Base-by-base conservation (phyloP, 1,140 invertebrate genomes). In the Drosophila elegans region DNA sequence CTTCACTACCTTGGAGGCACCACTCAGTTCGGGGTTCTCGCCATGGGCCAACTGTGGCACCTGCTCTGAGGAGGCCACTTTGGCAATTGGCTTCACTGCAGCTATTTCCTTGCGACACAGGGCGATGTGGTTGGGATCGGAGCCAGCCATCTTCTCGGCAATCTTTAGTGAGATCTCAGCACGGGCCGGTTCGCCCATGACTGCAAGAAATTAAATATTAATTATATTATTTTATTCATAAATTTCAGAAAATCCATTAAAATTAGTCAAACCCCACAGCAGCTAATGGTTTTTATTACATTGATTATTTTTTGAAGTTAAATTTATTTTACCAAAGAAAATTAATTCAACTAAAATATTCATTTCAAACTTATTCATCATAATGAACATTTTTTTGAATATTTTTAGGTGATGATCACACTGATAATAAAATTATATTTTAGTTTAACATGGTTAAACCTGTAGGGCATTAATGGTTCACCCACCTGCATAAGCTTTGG, bases 161-260 rank as follows among this genome's bases (percentile, higher is more conserved):
- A 95, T 86, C 69, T 93, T 93, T 27, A 94, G 91, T 0, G 94
- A 94, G n/a, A 95, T 94, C 69, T 94, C 93, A 0, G 94, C 93
- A 60, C 93, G 92, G 2, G 93, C 93, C 0, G 79, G 29, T 66
- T 95, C 94, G 0, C 93, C 93, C 59, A 94, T 82, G 12, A 55
- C 91, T 92, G 16, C 13, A 45, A 38, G 4, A 12, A n/a, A 21
- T 34, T 9, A 42, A 41, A 2, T 7, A 13, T 39, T 4, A n/a
- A 12, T 45, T 4, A 45, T 3, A 21, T 21, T 21, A 21, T 21
- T 21, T 21, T 21, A 21, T 21, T 21, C 16, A 21, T 21, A 21
- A 21, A 21, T 21, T 21, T 21, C 1, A 21, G 16, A 21, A 21
- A 21, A 1, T 21, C 16, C 16, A 21, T 21, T 21, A 21, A 21